Percentiles rank a stretch among this genome's conserved stretches.
Conservation (phyloP, 2,888 invertebrate genomes). For the Bombylius major region DNA sequence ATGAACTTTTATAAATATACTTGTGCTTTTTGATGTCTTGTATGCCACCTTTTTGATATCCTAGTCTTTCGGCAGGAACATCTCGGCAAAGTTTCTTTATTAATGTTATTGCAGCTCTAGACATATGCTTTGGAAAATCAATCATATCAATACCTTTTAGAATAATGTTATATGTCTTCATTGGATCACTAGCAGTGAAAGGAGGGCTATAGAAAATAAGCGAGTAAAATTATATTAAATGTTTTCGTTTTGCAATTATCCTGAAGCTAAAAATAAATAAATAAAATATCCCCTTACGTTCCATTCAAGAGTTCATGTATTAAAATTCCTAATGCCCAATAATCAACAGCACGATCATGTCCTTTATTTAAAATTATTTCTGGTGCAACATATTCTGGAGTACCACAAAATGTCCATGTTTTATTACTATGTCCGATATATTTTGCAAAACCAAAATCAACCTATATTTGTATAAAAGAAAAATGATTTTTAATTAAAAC, state of each 20-base stretch:
- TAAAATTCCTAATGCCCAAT: conserved; percentile 86
- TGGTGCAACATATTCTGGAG: conserved; percentile 81
- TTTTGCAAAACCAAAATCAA: conserved; percentile 92
- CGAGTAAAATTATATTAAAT: not conserved
- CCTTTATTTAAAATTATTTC: conserved; percentile 79
- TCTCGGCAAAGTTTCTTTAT: conserved; percentile 79
- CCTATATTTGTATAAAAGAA: conserved; percentile 32
- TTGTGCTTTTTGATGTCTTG: conserved; percentile 76
- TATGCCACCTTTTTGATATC: conserved; percentile 79
- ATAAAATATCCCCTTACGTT: conserved; percentile 44
- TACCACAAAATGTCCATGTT: conserved; percentile 96
- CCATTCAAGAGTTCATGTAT: conserved; percentile 80
- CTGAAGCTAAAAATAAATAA: not conserved
- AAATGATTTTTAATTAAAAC: not conserved
- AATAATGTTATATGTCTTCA: conserved; percentile 91
- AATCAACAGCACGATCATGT: conserved; percentile 75
- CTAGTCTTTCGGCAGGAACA: conserved; percentile 76
- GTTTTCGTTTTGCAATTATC: not conserved
- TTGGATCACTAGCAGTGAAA: conserved; percentile 80
- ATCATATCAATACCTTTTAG: conserved; percentile 83
- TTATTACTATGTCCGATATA: conserved; percentile 64
- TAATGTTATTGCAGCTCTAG: conserved; percentile 64
- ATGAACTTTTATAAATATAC: conserved; percentile 32
- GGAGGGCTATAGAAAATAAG: conserved; percentile 47
- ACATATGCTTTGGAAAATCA: conserved; percentile 67